phyloP scores from a whole-genome alignment of 2,888 invertebrate genomes.

The Conchocele bisecta region DNA sequence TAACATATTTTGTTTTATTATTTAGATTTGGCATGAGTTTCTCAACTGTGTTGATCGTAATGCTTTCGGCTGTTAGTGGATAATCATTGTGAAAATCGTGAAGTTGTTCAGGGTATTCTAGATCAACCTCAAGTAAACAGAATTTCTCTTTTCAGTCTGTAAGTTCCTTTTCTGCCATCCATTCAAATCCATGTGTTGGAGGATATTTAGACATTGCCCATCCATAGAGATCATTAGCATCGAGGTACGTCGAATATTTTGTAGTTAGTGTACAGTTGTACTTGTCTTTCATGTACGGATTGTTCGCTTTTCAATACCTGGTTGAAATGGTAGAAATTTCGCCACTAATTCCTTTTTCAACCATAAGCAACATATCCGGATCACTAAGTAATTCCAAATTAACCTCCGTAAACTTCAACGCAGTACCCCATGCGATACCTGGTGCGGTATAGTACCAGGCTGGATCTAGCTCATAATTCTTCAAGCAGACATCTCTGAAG shows the following conservation, averaged over 20 bases:
- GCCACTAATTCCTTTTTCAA: too few species aligned
- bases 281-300: conserved; percentile 9
- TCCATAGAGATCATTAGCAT: conserved; percentile 57
- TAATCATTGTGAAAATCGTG: conserved; percentile 29
- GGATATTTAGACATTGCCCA: conserved; percentile 72
- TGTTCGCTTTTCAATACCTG: too few species aligned
- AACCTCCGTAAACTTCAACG: conserved; percentile 68
- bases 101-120: conserved; percentile 18
- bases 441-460: too few species aligned
- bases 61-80: conserved; percentile 11
- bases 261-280: conserved; percentile 4
- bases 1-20: not conserved
- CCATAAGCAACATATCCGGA: conserved; percentile 63
- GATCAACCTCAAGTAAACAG: conserved; percentile 13
- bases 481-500: conserved; percentile 6
- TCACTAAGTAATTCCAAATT: conserved; percentile 69
- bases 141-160: not conserved
- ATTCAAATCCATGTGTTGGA: conserved; percentile 68
- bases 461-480: conserved; percentile 69
- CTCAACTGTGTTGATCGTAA: not conserved
- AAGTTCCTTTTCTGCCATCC: conserved; percentile 36
- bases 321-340: too few species aligned
- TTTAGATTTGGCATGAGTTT: not conserved
- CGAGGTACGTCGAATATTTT: conserved; percentile 37
- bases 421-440: conserved; percentile 28